Percentiles rank a stretch among this genome's conserved stretches.
Evolutionary conservation across 1,140 invertebrate species (phyloP).

Genomic region (Bilobella aurantiaca): DNA sequence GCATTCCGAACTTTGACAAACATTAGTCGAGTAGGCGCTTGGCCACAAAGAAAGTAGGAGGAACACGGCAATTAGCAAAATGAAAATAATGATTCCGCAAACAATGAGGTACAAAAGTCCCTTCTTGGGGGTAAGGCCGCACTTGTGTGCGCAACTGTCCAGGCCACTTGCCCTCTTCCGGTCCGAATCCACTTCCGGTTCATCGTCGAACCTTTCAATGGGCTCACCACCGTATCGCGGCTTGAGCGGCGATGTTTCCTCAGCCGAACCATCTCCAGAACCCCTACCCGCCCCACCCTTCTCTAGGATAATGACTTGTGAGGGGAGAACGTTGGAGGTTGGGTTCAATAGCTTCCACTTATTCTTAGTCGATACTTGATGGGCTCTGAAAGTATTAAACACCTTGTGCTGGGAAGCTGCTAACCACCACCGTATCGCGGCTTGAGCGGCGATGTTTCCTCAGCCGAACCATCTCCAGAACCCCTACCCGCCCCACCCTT

Average conservation of each 20-base stretch:
- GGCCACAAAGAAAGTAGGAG: slow-evolving; percentile 39
- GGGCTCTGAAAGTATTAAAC: too few species aligned
- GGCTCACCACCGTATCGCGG: slow-evolving; percentile 13
- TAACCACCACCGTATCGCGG: slow-evolving; percentile 7
- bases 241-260: slow-evolving; percentile 22
- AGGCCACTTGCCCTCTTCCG: background rate
- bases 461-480: background rate
- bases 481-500: slow-evolving; percentile 4
- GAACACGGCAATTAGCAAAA: slow-evolving; percentile 38
- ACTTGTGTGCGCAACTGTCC: slow-evolving; percentile 23
- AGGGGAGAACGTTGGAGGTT: too few species aligned
- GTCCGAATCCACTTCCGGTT: slow-evolving; percentile 5
- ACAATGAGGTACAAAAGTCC: slow-evolving; percentile 36
- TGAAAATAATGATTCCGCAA: slow-evolving; percentile 35
- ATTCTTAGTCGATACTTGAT: too few species aligned
- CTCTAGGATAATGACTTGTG: too few species aligned
- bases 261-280: background rate
- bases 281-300: slow-evolving; percentile 4
- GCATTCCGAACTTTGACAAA: slow-evolving; percentile 22
- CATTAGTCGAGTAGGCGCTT: slow-evolving; percentile 12
- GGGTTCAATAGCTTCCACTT: too few species aligned
- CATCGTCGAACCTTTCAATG: slow-evolving; percentile 9
- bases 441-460: slow-evolving; percentile 22
- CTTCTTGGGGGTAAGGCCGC: slow-evolving; percentile 36
- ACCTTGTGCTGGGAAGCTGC: too few species aligned